A percentile compares a stretch with the other conserved stretches of the same genome.
phyloP scores from a whole-genome alignment of 2,113 vertebrate genomes.

The Notothenia rossii region DNA sequence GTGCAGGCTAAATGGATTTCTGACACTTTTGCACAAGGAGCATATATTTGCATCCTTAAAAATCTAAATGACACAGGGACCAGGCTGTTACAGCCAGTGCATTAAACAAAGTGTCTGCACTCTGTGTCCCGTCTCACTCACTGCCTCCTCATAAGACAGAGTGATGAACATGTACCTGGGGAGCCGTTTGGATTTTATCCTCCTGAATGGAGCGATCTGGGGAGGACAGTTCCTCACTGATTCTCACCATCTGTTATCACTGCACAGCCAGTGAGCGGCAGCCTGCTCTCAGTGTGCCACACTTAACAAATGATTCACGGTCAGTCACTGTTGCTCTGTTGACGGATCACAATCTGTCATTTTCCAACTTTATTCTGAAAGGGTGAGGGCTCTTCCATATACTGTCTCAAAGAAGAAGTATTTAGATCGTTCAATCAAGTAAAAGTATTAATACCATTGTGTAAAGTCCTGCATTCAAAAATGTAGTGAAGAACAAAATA shows the following conservation, averaged over 20 bases:
- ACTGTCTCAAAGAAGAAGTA: background rate
- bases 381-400: background rate
- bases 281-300: slow-evolving; percentile 40
- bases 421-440: no score
- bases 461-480: no score
- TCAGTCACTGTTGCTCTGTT: slow-evolving; percentile 38
- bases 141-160: slow-evolving; percentile 48
- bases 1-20: background rate
- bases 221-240: slow-evolving; percentile 56
- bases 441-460: no score
- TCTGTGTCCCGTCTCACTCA: slow-evolving; percentile 23
- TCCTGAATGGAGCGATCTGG: slow-evolving; percentile 60
- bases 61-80: slow-evolving; percentile 10
- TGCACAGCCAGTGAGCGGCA: slow-evolving; percentile 43
- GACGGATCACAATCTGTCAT: slow-evolving; percentile 14
- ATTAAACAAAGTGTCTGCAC: slow-evolving; percentile 44
- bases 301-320: slow-evolving; percentile 56
- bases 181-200: slow-evolving; percentile 64
- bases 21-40: background rate
- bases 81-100: slow-evolving; percentile 22
- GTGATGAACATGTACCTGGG: slow-evolving; percentile 68
- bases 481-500: no score
- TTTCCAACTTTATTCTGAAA: background rate
- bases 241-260: slow-evolving; percentile 58
- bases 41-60: slow-evolving; percentile 31